Percentiles rank a stretch among this genome's conserved stretches.
Conservation (phyloP, 2,797 vertebrate genomes). For the Trachops cirrhosus region DNA sequence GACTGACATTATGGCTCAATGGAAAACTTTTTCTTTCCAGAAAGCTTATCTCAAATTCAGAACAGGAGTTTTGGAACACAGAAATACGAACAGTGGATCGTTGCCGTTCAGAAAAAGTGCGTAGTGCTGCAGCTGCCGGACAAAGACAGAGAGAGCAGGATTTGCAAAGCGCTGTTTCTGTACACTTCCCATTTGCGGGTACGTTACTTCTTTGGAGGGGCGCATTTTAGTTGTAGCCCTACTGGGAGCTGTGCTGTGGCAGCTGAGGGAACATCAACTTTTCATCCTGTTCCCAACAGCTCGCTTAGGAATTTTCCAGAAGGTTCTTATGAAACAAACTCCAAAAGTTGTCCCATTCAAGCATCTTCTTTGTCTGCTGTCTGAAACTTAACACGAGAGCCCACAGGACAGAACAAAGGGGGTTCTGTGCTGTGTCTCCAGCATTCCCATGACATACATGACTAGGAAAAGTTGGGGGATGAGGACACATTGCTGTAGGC, state of each 20-base stretch:
- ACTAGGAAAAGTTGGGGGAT: background rate
- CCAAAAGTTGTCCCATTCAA: background rate
- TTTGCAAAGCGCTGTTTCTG: constrained; percentile 84
- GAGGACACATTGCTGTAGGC: background rate
- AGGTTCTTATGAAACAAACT: background rate
- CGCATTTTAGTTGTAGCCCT: background rate
- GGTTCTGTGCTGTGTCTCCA: background rate
- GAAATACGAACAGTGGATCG: constrained; percentile 86
- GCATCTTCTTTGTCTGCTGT: background rate
- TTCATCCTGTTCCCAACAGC: background rate
- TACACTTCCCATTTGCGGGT: constrained; percentile 86
- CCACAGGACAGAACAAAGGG: background rate
- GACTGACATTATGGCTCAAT: background rate
- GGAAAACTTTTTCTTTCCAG: constrained; percentile 67
- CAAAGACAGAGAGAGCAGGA: constrained; percentile 81
- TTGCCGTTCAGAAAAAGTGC: constrained; percentile 83
- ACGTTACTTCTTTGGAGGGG: background rate
- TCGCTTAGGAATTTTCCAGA: background rate
- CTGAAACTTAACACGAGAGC: background rate
- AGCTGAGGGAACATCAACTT: background rate
- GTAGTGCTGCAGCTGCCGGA: constrained; percentile 78
- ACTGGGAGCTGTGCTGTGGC: background rate
- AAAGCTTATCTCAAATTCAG: constrained; percentile 72
- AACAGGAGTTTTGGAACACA: constrained; percentile 82
- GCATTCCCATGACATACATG: background rate